phyloP scores from a whole-genome alignment of 2,797 vertebrate genomes.

The Scolopax rusticola region DNA sequence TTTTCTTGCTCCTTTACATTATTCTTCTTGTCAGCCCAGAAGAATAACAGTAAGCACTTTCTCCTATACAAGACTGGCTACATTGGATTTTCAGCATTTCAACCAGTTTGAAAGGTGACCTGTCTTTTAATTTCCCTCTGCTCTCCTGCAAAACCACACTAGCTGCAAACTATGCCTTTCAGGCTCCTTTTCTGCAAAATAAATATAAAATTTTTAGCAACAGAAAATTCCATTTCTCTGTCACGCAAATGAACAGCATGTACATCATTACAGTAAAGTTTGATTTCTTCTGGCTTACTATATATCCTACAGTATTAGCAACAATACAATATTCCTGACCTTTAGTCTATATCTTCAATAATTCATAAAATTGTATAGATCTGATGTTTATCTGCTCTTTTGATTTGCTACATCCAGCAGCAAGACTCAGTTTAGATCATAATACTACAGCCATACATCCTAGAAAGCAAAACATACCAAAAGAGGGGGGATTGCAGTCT shows the following conservation, averaged over 20 bases:
- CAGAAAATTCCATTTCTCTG: neutral
- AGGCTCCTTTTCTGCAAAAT: neutral
- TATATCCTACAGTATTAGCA: neutral
- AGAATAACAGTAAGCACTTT: neutral
- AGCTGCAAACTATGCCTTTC: neutral
- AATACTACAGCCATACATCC: neutral
- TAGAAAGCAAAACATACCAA: neutral
- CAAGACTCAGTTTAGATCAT: neutral
- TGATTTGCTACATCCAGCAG: neutral
- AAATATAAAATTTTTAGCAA: neutral
- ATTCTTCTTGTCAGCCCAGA: neutral
- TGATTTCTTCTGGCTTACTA: neutral
- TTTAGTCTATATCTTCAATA: neutral
- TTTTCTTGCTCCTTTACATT: neutral
- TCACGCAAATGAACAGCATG: accelerated
- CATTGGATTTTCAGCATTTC: neutral
- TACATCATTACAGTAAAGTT: neutral
- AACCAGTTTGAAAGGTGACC: neutral
- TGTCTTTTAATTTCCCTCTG: neutral
- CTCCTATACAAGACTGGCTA: neutral
- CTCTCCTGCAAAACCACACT: neutral
- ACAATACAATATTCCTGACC: neutral
- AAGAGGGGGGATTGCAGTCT: neutral
- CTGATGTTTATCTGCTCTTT: neutral
- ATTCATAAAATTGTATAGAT: neutral